phyloP scores from a whole-genome alignment of 2,113 vertebrate species.

The Epinephelus cyanopodus region DNA sequence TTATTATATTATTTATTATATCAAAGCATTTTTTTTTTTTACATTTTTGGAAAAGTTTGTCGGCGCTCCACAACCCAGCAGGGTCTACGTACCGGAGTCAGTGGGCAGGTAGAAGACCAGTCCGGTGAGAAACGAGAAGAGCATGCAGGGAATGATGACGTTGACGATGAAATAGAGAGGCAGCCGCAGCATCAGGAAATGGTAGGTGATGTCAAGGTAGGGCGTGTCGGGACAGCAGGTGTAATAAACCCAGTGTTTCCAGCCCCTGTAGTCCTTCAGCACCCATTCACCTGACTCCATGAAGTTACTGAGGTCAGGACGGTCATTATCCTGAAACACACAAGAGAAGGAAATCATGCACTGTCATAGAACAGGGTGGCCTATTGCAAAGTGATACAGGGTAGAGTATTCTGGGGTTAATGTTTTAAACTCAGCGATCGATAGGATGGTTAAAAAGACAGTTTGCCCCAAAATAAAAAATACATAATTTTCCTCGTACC shows the following conservation, averaged over 20 bases:
- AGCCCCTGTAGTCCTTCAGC: conserved; percentile 93
- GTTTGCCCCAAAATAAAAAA: too few relatives aligned
- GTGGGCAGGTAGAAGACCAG: conserved; percentile 99
- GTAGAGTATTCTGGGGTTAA: too few relatives aligned
- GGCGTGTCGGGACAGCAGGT: conserved; percentile 92
- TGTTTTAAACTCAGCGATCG: too few relatives aligned
- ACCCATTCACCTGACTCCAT: conserved; percentile 99
- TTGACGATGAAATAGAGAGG: conserved; percentile 98
- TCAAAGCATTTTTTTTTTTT: too few relatives aligned
- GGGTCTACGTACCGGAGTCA: conserved; percentile 89
- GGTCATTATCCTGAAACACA: conserved; percentile 88
- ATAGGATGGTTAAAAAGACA: too few relatives aligned
- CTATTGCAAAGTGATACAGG: neutral
- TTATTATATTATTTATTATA: too few relatives aligned
- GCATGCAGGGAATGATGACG: conserved; percentile 97
- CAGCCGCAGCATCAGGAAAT: conserved; percentile 96
- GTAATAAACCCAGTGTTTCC: conserved; percentile 96
- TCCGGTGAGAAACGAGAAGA: conserved; percentile 96
- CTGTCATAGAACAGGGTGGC: too few relatives aligned
- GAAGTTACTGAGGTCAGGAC: conserved; percentile 95
- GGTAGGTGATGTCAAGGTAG: conserved; percentile 98
- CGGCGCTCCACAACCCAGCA: neutral
- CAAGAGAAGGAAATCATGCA: neutral
- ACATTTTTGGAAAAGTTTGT: too few relatives aligned
- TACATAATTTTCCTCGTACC: too few relatives aligned